Conservation (phyloP, 2,797 vertebrate genomes). For the Crocidura indochinensis region DNA sequence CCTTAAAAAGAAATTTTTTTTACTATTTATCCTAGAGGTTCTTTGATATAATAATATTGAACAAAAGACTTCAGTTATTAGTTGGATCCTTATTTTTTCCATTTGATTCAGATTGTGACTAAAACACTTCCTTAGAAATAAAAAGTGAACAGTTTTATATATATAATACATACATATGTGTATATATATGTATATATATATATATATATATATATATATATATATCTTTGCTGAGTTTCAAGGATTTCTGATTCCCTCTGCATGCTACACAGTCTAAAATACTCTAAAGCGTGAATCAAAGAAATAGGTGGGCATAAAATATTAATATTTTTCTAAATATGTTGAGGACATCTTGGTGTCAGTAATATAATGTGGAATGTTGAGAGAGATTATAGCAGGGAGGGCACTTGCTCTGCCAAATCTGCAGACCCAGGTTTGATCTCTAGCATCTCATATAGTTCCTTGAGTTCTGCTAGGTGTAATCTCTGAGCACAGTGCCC, state of each 20-base stretch:
- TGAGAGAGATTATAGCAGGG: too few species aligned
- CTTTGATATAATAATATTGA: conserved; percentile 39
- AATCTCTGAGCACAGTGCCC: too few species aligned
- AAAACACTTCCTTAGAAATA: not conserved
- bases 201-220: not conserved
- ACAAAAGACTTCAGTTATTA: not conserved
- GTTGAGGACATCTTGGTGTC: too few species aligned
- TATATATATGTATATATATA: too few species aligned
- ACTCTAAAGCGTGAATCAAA: not conserved
- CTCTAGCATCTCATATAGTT: too few species aligned
- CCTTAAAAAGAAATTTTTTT: not conserved
- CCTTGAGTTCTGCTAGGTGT: too few species aligned
- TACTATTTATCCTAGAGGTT: conserved; percentile 58
- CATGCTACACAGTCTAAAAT: not conserved
- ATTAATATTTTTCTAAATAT: conserved; percentile 4
- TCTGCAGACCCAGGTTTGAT: too few species aligned
- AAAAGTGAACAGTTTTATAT: conserved; percentile 38
- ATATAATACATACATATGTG: too few species aligned
- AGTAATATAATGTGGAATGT: too few species aligned
- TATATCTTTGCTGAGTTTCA: not conserved
- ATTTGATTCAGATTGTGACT: not conserved
- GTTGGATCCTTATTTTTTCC: not conserved
- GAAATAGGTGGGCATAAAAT: not conserved
- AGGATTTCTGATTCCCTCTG: not conserved
- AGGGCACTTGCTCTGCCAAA: too few species aligned